Evolutionary conservation across 2,113 vertebrate genomes (phyloP).

Genomic region (Thalassoma bifasciatum): DNA sequence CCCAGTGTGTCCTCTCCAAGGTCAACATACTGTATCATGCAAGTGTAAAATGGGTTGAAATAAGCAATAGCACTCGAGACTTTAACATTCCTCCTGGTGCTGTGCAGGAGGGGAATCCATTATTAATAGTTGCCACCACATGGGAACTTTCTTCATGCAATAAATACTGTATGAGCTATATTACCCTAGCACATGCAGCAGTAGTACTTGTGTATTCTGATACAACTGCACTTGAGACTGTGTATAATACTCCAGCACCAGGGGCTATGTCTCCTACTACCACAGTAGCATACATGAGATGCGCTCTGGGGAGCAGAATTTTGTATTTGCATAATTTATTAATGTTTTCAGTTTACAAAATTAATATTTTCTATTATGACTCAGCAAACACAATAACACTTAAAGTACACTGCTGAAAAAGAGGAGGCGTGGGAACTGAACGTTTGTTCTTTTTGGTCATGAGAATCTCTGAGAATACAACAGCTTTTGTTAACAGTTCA

Average conservation of each 20-base stretch:
- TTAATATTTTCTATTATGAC: constrained; percentile 5
- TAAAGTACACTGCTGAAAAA: background rate
- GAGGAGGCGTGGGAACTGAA: background rate
- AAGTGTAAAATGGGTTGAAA: constrained; percentile 59
- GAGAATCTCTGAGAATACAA: background rate
- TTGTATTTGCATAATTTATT: constrained; percentile 36
- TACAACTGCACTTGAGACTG: constrained; percentile 27
- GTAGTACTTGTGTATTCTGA: constrained; percentile 12
- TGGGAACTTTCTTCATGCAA: constrained; percentile 47
- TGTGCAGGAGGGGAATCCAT: constrained; percentile 43
- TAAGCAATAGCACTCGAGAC: constrained; percentile 41
- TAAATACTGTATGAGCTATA: constrained; percentile 48
- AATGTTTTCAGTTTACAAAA: constrained; percentile 22
- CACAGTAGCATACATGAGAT: constrained; percentile 1
- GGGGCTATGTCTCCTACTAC: constrained; percentile 12
- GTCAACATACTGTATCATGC: constrained; percentile 47
- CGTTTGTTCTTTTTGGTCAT: background rate
- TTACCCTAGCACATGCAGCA: constrained; percentile 16
- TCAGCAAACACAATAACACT: background rate
- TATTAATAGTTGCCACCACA: constrained; percentile 62
- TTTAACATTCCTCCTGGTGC: constrained; percentile 30
- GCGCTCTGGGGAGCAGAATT: constrained; percentile 11
- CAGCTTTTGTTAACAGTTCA: background rate
- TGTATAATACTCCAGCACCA: constrained; percentile 16
- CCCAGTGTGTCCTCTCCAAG: constrained; percentile 41